phyloP scores from a whole-genome alignment of 2,888 invertebrate genomes.

The Eristalinus sepulchralis region DNA sequence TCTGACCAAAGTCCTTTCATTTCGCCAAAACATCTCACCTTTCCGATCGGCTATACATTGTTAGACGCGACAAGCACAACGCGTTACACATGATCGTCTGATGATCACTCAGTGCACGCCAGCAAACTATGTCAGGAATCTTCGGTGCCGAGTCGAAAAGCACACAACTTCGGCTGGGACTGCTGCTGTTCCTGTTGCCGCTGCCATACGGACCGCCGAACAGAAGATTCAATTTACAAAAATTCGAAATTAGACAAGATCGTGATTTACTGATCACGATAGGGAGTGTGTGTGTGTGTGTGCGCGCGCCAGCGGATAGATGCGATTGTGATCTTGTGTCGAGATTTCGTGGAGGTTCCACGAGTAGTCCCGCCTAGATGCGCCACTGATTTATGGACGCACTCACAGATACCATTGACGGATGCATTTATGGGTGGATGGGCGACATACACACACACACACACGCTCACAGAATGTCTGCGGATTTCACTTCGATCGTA shows the following conservation, averaged over 20 bases:
- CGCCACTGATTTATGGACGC: slow-evolving; percentile 72
- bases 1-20: slow-evolving; percentile 46
- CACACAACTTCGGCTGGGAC: not conserved
- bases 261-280: slow-evolving; percentile 79
- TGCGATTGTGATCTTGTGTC: slow-evolving; percentile 22
- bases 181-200: not conserved
- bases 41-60: slow-evolving; percentile 16
- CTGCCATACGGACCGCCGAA: not conserved
- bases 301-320: not conserved
- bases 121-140: slow-evolving; percentile 77
- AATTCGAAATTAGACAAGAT: slow-evolving; percentile 79
- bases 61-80: slow-evolving; percentile 29
- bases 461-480: slow-evolving; percentile 49
- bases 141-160: slow-evolving; percentile 30
- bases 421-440: slow-evolving; percentile 64
- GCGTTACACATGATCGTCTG: slow-evolving; percentile 36
- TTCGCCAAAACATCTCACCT: slow-evolving; percentile 31
- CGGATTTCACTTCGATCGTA: slow-evolving; percentile 31
- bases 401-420: slow-evolving; percentile 55
- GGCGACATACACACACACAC: slow-evolving; percentile 26
- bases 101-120: slow-evolving; percentile 51
- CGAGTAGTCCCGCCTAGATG: slow-evolving; percentile 26
- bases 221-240: slow-evolving; percentile 63
- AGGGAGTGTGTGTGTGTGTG: slow-evolving; percentile 20
- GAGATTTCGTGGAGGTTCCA: slow-evolving; percentile 22